Conservation (phyloP, 2,888 invertebrate genomes). For the Gastrophysa polygoni region DNA sequence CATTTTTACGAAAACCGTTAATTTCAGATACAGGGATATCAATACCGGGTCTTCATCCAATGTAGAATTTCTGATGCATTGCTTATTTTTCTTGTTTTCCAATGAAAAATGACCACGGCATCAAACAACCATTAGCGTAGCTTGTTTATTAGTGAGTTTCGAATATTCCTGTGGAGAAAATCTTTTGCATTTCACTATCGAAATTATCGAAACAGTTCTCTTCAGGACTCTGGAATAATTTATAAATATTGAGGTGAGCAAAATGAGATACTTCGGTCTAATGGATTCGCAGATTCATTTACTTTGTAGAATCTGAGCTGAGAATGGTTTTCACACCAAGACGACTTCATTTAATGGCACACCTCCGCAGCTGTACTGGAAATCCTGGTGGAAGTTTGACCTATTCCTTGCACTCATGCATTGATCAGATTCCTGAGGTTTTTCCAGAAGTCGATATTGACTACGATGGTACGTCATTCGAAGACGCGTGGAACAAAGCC, state of each 20-base stretch:
- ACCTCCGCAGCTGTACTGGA: conserved; percentile 5
- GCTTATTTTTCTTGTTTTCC: no score
- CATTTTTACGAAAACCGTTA: no score
- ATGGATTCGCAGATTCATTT: background rate
- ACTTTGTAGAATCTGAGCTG: background rate
- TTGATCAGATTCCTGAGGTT: conserved; percentile 4
- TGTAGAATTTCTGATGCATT: no score
- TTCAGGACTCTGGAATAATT: background rate
- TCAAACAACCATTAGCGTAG: no score
- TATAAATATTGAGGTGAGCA: background rate
- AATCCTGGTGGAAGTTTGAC: conserved; percentile 6
- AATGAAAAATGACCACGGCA: no score
- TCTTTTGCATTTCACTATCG: no score
- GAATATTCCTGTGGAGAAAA: no score
- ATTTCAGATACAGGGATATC: no score
- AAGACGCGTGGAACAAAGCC: background rate
- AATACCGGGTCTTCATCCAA: no score
- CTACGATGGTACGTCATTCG: background rate
- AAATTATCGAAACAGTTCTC: background rate
- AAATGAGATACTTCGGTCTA: background rate
- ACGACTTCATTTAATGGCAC: conserved; percentile 1
- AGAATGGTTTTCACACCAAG: conserved; percentile 56
- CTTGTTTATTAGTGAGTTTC: no score
- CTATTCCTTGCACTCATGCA: conserved; percentile 12
- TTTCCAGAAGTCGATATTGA: background rate